phyloP scores from a whole-genome alignment of 2,113 vertebrate species.

The Ophthalmolycus amberensis region DNA sequence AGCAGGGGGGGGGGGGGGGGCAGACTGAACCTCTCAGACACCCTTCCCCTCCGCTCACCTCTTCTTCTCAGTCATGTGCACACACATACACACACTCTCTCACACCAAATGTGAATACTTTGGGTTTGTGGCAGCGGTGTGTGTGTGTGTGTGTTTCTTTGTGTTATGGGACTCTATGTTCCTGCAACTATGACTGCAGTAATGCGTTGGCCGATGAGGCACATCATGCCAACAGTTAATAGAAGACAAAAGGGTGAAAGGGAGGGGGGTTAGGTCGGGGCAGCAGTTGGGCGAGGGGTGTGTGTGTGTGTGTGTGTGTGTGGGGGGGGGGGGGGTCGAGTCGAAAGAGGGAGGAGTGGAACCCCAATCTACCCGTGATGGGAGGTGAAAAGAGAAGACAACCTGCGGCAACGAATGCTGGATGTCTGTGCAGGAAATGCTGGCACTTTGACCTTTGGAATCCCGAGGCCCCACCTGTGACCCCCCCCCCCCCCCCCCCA shows the following conservation, averaged over 20 bases:
- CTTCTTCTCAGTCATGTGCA: conserved; percentile 24
- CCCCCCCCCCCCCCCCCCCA: conserved; percentile 43
- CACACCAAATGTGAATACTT: conserved; percentile 81
- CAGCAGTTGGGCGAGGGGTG: neutral
- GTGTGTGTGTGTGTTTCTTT: conserved; percentile 50
- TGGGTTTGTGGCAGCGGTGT: conserved; percentile 79
- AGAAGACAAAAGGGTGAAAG: conserved; percentile 21
- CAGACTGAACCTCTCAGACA: conserved; percentile 40
- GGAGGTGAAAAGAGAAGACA: conserved; percentile 54
- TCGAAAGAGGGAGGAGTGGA: conserved; percentile 50
- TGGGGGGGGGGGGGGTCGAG: conserved; percentile 20
- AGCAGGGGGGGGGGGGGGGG: conserved; percentile 32
- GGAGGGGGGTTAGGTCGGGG: conserved; percentile 23
- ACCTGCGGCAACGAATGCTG: conserved; percentile 59
- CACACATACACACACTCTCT: conserved; percentile 7
- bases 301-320: neutral
- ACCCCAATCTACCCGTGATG: conserved; percentile 47
- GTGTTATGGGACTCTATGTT: conserved; percentile 48
- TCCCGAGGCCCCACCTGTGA: conserved; percentile 39
- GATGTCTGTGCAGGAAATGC: conserved; percentile 74
- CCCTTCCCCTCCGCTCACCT: conserved; percentile 20
- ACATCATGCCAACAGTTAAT: conserved; percentile 62
- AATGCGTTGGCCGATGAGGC: conserved; percentile 68
- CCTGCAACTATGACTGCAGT: conserved; percentile 67
- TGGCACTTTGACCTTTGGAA: conserved; percentile 72